A percentile compares a stretch with the other conserved stretches of the same genome.
These are phyloP conservation scores for Aphaenogaster floridana DNA, from an alignment of 1,140 invertebrate species.

Conservation along the genomic window DNA sequence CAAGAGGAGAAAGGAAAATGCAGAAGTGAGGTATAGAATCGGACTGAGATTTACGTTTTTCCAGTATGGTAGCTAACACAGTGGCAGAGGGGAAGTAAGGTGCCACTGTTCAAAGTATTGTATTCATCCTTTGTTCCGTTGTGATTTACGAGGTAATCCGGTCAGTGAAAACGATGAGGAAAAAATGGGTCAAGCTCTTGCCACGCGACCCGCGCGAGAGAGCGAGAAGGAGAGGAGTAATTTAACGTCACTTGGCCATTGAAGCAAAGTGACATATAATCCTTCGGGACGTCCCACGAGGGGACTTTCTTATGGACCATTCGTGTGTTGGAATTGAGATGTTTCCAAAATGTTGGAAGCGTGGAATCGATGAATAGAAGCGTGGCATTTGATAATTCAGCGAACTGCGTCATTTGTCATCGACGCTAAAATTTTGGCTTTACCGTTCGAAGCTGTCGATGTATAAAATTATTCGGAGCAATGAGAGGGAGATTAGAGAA, in stretches of 20 bases:
- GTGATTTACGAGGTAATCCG: conserved; percentile 62
- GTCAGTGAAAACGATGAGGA: neutral
- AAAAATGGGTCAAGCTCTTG: conserved; percentile 55
- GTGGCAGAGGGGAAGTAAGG: too few relatives aligned
- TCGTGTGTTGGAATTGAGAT: conserved; percentile 74
- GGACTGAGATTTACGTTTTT: conserved; percentile 52
- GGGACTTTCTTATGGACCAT: conserved; percentile 67
- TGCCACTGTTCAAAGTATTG: conserved; percentile 8
- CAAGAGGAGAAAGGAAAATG: neutral
- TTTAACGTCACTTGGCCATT: neutral
- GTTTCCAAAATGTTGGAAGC: conserved; percentile 81
- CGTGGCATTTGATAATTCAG: neutral
- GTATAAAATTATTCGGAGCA: neutral
- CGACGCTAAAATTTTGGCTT: neutral
- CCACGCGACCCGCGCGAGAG: conserved; percentile 75
- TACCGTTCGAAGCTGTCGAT: neutral
- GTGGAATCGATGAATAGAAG: conserved; percentile 27
- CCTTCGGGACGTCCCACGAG: conserved; percentile 1
- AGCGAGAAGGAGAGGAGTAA: conserved; percentile 11
- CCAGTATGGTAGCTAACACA: neutral
- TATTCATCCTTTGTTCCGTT: neutral
- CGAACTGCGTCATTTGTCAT: too few relatives aligned
- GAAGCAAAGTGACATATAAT: conserved; percentile 74
- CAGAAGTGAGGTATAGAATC: conserved; percentile 41
- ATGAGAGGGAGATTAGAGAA: neutral